Conservation (phyloP, 2,797 vertebrate species). For the Lepus oiostolus region DNA sequence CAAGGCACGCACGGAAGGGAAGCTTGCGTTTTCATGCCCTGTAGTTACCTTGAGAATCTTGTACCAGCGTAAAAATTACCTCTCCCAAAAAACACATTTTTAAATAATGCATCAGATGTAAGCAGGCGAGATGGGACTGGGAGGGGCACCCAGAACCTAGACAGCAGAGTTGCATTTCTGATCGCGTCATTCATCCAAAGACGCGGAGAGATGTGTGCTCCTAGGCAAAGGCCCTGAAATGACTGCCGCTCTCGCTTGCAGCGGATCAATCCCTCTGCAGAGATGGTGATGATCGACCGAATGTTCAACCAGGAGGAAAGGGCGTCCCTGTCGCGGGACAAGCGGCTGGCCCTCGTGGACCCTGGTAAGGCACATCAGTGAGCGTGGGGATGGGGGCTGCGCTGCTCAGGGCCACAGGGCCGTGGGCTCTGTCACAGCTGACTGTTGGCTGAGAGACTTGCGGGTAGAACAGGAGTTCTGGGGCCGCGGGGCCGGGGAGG, state of each 20-base stretch:
- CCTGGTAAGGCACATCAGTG: constrained; percentile 91
- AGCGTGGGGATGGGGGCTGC: neutral
- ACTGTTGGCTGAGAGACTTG: neutral
- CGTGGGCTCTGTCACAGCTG: neutral
- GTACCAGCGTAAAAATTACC: neutral
- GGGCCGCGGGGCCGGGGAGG: neutral
- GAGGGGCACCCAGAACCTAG: neutral
- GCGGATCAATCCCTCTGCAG: constrained; percentile 97
- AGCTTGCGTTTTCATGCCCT: neutral
- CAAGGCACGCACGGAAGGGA: neutral
- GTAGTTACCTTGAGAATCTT: constrained; percentile 7
- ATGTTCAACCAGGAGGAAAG: constrained; percentile 99
- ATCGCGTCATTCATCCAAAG: neutral
- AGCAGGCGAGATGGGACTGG: neutral
- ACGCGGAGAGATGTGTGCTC: neutral
- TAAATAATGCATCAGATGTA: neutral
- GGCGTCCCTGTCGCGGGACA: constrained; percentile 95
- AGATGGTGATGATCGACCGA: constrained; percentile 99
- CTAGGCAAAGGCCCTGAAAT: neutral
- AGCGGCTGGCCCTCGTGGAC: constrained; percentile 95
- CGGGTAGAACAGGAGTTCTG: neutral
- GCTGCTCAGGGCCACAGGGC: rapidly evolving
- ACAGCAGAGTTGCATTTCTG: neutral
- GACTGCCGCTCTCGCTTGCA: constrained; percentile 85
- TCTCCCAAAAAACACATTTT: neutral